Evolutionary conservation across 2,888 invertebrate species (phyloP).

Genomic region (Meiosimyza platycephala): DNA sequence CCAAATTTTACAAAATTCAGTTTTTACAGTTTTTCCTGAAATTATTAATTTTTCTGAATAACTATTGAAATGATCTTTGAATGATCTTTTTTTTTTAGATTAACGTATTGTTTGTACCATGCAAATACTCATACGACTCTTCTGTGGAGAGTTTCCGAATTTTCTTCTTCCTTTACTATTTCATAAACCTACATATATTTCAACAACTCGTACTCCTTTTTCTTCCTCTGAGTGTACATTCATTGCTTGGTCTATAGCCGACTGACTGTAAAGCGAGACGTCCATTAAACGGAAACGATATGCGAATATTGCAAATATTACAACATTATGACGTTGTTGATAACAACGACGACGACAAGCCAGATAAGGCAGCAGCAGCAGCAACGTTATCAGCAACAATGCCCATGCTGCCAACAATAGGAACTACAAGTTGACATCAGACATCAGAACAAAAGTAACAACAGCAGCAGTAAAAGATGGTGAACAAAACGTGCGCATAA

Average conservation of each 20-base stretch:
- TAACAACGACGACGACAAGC: slow-evolving; percentile 24
- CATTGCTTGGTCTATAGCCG: background rate
- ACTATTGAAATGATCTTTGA: too few relatives aligned
- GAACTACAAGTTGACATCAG: background rate
- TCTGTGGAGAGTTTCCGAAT: too few relatives aligned
- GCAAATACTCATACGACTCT: too few relatives aligned
- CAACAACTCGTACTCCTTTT: too few relatives aligned
- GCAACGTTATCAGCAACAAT: background rate
- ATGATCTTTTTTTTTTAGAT: too few relatives aligned
- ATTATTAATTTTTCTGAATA: too few relatives aligned
- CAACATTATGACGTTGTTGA: slow-evolving; percentile 19
- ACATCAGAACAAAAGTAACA: background rate
- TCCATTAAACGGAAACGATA: slow-evolving; percentile 39
- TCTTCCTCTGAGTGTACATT: too few relatives aligned
- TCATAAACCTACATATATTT: too few relatives aligned
- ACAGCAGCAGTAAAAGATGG: background rate
- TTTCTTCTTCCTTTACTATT: too few relatives aligned
- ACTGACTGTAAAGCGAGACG: slow-evolving; percentile 37
- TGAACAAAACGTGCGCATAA: background rate
- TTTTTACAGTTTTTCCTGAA: too few relatives aligned
- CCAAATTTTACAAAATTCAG: too few relatives aligned
- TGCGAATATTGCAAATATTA: slow-evolving; percentile 39
- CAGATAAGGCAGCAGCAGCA: background rate
- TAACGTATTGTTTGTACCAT: too few relatives aligned
- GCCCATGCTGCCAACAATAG: background rate